Evolutionary conservation across 2,797 vertebrate genomes (phyloP), one percentile per base, ranked within the genome.

Genomic region (Agapornis canus): DNA sequence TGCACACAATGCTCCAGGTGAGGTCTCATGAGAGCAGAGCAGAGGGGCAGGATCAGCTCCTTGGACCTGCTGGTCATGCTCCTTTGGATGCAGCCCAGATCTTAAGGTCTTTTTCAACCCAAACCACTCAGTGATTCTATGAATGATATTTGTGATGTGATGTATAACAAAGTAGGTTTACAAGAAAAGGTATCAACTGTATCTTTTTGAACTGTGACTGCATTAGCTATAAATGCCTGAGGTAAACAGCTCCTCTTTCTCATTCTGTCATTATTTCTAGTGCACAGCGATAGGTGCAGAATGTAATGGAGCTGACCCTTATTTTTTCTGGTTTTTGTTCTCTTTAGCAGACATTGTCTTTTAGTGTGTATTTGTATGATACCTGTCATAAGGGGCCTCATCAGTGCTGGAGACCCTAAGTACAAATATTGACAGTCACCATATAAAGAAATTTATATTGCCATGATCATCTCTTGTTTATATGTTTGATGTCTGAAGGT

Each of bases 301-400:
- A 9, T 72, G 23, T 70, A 79, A 66, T 42, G 20, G 11, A 56
- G 8, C 22, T 87, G 69, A 3, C 9, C 35, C 10, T 45, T 80
- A 39, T n/a, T 63, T 86, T 21, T 59, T 12, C 23, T 61, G 0
- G 2, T 14, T 77, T 86, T 61, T 54, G 3, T 80, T 71, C n/a
- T 81, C 11, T 8, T 1, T 13, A 42, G 25, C 19, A 54, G 52
- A 40, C 1, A 4, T 42, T 11, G 4, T 89, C 13, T 70, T 64
- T n/a, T 54, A n/a, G 1, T 65, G 2, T 61, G 13, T 71, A 57
- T 88, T 86, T 81, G 21, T 68, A 15, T 3, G 9, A 7, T 85
- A 39, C 8, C 1, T 63, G 3, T 32, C 5, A 0, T 43, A 59
- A 59, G 16, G 12, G 26, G 15, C 10, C 6, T 59, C 6, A 6